Percentiles rank a stretch among this genome's conserved stretches.
Evolutionary conservation across 2,797 vertebrate species (phyloP).

Genomic region (Spatula clypeata): DNA sequence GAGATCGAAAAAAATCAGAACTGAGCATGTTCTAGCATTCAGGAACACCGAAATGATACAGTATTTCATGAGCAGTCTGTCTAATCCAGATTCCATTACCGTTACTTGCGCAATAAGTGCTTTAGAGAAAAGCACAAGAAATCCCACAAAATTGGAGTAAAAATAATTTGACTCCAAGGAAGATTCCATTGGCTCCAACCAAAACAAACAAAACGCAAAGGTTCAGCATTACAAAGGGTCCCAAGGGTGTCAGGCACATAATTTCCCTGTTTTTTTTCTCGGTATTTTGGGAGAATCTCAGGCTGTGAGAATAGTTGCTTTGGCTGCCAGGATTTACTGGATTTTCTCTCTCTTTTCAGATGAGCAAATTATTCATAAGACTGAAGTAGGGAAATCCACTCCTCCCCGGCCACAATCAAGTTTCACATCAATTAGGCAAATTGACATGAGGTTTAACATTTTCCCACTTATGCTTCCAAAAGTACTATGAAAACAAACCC

Average conservation of each 20-base stretch:
- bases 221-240: background rate
- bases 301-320: background rate
- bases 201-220: background rate
- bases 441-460: slow-evolving; percentile 64
- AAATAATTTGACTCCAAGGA: background rate
- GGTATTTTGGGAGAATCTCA: background rate
- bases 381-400: slow-evolving; percentile 26
- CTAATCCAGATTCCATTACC: background rate
- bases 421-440: slow-evolving; percentile 70
- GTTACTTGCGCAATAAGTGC: background rate
- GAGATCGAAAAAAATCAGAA: slow-evolving; percentile 22
- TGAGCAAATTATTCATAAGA: slow-evolving; percentile 61
- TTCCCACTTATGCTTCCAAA: slow-evolving; percentile 24
- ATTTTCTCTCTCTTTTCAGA: slow-evolving; percentile 63
- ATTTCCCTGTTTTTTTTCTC: background rate
- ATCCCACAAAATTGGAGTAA: background rate
- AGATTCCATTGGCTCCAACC: background rate
- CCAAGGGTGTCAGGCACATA: background rate
- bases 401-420: slow-evolving; percentile 48
- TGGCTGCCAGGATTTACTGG: slow-evolving; percentile 40
- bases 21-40: background rate
- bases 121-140: slow-evolving; percentile 28
- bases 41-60: background rate
- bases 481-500: background rate
- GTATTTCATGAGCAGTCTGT: background rate